Conservation (phyloP, 2,113 vertebrate genomes). For the Vombatus ursinus region DNA sequence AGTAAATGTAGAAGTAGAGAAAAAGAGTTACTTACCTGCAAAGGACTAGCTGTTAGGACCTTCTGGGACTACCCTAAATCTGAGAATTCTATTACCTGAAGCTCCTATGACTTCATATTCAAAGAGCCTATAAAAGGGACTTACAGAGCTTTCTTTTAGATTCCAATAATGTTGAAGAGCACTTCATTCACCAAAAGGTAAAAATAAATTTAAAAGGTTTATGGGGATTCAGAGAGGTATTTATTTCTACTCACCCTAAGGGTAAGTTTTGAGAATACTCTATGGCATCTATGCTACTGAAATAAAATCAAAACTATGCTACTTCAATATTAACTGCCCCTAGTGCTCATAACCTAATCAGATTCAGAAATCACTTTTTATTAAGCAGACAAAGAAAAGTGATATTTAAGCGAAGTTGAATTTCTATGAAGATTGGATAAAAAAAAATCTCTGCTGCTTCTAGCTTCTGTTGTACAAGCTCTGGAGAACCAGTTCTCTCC, state of each 20-base stretch:
- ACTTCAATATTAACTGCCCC: neutral
- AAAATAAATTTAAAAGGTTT: constrained; percentile 5
- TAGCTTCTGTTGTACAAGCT: neutral
- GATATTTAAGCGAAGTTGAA: neutral
- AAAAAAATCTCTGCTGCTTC: neutral
- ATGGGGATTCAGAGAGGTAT: neutral
- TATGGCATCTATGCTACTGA: neutral
- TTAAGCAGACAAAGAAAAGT: neutral
- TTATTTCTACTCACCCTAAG: neutral
- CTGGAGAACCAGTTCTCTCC: neutral
- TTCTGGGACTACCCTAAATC: neutral
- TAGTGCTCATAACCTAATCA: neutral
- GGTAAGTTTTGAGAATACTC: neutral
- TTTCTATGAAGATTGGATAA: neutral
- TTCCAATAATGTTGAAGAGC: neutral
- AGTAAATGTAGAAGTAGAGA: neutral
- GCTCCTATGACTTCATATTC: constrained; percentile 16
- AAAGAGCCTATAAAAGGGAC: constrained; percentile 4
- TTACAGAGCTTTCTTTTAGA: neutral
- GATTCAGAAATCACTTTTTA: neutral
- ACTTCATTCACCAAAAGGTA: neutral
- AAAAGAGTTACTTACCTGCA: neutral
- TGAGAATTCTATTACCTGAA: constrained; percentile 12
- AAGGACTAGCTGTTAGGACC: neutral
- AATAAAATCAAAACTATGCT: neutral